A percentile compares a stretch with the other conserved stretches of the same genome.
phyloP scores from a whole-genome alignment of 1,140 invertebrate genomes.

The Protaetia brevitarsis region DNA sequence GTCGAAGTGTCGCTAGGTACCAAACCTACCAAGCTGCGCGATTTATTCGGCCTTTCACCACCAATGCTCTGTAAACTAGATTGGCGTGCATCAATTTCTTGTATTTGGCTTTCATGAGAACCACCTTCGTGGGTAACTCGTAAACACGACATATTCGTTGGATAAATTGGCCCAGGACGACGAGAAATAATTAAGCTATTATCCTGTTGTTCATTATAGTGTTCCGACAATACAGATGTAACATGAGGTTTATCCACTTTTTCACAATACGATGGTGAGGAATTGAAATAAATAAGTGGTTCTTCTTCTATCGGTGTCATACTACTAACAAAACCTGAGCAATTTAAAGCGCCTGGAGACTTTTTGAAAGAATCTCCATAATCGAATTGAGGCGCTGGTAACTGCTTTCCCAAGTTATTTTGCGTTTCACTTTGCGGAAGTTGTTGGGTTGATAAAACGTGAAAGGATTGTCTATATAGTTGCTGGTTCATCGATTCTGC shows the following conservation, averaged over 20 bases:
- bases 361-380: not conserved
- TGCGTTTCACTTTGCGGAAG: not conserved
- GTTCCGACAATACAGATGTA: not conserved
- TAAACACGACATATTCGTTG: no score
- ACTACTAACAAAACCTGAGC: not conserved
- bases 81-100: no score
- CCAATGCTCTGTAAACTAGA: no score
- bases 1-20: no score
- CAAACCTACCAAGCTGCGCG: no score
- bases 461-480: not conserved
- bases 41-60: no score
- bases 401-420: not conserved
- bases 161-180: no score
- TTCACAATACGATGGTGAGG: no score
- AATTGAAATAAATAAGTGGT: not conserved
- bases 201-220: no score
- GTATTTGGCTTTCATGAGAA: no score
- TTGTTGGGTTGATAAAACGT: not conserved
- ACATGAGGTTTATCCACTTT: not conserved
- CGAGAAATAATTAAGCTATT: no score
- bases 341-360: not conserved
- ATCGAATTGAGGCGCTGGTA: not conserved
- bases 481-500: not conserved
- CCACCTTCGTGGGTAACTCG: no score
- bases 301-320: slow-evolving; percentile 1